These are phyloP conservation scores for Oscheius sp. DNA, from an alignment of 2,888 invertebrate genomes.

Conservation along the genomic window DNA sequence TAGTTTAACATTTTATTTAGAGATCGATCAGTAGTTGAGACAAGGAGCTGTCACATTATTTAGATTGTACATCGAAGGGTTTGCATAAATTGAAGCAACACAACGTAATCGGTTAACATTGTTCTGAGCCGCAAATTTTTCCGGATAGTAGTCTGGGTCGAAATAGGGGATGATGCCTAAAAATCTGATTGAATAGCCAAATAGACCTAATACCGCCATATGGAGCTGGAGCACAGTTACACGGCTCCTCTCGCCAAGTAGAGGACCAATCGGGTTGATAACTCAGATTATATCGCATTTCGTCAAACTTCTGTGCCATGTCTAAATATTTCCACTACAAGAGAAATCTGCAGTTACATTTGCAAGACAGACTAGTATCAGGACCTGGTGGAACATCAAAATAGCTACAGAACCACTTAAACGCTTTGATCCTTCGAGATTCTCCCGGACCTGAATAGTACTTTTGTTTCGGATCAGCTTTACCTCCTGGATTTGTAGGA, in stretches of 20 bases:
- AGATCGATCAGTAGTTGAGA: conserved; percentile 39
- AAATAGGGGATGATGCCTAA: conserved; percentile 59
- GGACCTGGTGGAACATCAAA: conserved; percentile 53
- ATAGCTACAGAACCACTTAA: conserved; percentile 66
- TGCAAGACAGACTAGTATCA: conserved; percentile 47
- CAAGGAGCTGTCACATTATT: conserved; percentile 53
- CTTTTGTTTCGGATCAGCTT: background rate
- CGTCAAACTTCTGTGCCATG: conserved; percentile 56
- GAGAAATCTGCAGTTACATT: conserved; percentile 31
- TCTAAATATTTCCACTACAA: conserved; percentile 32
- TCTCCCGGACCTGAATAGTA: conserved; percentile 58
- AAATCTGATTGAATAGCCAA: background rate
- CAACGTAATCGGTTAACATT: conserved; percentile 53
- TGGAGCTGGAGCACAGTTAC: conserved; percentile 60
- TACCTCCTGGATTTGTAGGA: conserved; percentile 39
- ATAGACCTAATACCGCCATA: conserved; percentile 46
- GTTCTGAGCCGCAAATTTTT: conserved; percentile 54
- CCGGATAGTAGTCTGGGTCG: conserved; percentile 62
- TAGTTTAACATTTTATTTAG: background rate
- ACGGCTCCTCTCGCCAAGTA: conserved; percentile 59
- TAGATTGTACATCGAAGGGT: conserved; percentile 58
- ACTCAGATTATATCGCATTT: conserved; percentile 52
- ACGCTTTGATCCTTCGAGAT: conserved; percentile 63
- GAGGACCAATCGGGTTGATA: conserved; percentile 61
- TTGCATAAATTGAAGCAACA: conserved; percentile 55